Percentiles rank a stretch among this genome's conserved stretches.
Evolutionary conservation across 1,140 invertebrate species (phyloP).

Genomic region (Phymorhynchus buccinoides): DNA sequence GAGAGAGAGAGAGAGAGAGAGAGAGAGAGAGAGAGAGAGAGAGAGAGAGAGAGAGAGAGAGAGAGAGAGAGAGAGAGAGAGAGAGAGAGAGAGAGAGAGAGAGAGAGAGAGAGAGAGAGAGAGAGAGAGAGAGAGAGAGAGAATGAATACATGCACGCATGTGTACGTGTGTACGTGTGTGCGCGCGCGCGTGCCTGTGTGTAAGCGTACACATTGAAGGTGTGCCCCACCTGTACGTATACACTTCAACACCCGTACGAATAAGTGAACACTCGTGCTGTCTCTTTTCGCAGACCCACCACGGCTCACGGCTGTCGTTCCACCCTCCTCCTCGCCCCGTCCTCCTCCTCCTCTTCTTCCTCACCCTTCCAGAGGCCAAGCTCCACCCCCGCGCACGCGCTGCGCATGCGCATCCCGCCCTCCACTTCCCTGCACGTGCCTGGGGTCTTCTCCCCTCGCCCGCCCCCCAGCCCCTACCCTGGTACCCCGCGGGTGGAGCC

Average conservation of each 20-base stretch:
- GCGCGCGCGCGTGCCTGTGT: constrained; percentile 3
- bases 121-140: too few relatives aligned
- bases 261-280: too few relatives aligned
- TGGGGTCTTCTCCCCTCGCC: background rate
- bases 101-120: too few relatives aligned
- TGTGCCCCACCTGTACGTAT: too few relatives aligned
- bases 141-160: background rate
- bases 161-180: constrained; percentile 23
- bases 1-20: too few relatives aligned
- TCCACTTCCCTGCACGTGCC: background rate
- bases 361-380: background rate
- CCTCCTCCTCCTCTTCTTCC: constrained; percentile 2
- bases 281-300: constrained; percentile 9
- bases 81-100: too few relatives aligned
- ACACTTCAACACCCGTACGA: too few relatives aligned
- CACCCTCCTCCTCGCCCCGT: too few relatives aligned
- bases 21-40: too few relatives aligned
- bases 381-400: background rate
- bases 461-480: constrained; percentile 23
- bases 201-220: background rate
- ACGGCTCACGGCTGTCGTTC: background rate
- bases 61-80: too few relatives aligned
- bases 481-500: constrained; percentile 55
- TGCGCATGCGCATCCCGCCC: background rate
- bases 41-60: too few relatives aligned